Evolutionary conservation across 2,113 vertebrate species (phyloP), one percentile per base, ranked within the genome.

Genomic region (Felis catus): DNA sequence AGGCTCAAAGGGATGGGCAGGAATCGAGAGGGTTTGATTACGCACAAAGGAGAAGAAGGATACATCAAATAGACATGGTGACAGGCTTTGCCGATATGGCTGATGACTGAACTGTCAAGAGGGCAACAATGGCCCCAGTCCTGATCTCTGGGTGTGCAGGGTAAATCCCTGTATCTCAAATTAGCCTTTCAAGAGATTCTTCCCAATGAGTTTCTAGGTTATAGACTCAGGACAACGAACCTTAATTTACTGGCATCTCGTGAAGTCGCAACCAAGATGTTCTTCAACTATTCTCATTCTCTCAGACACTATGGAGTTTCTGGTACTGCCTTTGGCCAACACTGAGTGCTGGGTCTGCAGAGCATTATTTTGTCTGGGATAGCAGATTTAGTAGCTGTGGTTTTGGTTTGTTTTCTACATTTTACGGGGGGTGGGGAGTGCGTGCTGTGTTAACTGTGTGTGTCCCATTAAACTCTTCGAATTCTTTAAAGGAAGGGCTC

Each of bases 21-120:
- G 29, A 53, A 73, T 68, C 53, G 9, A 13, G 27, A 45, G 45
- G 11, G 51, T 84, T 76, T 55, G 41, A 95, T 87, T 41, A 91
- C 12, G 2, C 21, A 61, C 82, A 80, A 80, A 79, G 74, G 66
- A 86, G 61, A 97, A 97, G 45, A 78, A 94, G 76, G 63, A 48
- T 21, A 63, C 25, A 25, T 84, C 45, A 94, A 27, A 84, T 78
- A 36, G 87, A n/a, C 31, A 39, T 14, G 71, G 61, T 84, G 78
- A 94, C 23, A 23, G 39, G 63, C 33, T 10, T 39, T 25, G 36
- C 45, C 81, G 13, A 45, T 7, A 5, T 19, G 58, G 58, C 58
- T 21, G 18, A 61, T 61, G 21, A 61, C 58, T 58, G 55, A 58
- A 6, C 55, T 23, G 58, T 61, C 58, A 23, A 61, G 58, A 61